Percentiles rank a stretch among this genome's conserved stretches.
These are phyloP conservation scores for Saccostrea echinata DNA, from an alignment of 1,140 invertebrate species.

Conservation along the genomic window DNA sequence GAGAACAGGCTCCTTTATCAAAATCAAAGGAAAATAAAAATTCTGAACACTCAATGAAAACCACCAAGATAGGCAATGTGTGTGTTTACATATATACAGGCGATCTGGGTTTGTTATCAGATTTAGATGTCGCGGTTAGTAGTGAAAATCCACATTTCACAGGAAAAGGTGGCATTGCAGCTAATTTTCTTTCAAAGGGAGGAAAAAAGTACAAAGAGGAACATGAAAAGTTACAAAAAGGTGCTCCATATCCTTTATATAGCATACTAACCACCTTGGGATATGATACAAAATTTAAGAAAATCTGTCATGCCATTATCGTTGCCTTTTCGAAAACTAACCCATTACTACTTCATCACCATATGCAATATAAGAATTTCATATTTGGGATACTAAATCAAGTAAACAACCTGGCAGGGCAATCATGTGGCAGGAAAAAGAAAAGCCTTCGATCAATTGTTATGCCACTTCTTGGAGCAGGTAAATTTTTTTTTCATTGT, in stretches of 20 bases:
- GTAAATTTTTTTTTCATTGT: not conserved
- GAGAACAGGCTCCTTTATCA: not conserved
- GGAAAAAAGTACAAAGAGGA: conserved; percentile 23
- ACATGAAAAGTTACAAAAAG: not conserved
- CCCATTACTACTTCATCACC: not conserved
- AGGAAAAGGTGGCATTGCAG: conserved; percentile 9
- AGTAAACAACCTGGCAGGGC: not conserved
- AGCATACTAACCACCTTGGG: not conserved
- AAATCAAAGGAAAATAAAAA: not conserved
- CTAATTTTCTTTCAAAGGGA: not conserved
- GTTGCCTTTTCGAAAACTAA: not conserved
- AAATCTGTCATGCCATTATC: conserved; percentile 8
- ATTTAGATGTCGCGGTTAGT: conserved; percentile 32
- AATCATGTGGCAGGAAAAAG: not conserved
- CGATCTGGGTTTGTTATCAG: conserved; percentile 4
- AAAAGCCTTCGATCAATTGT: not conserved
- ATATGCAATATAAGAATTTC: not conserved
- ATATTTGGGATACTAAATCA: not conserved
- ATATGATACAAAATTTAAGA: not conserved
- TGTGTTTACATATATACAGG: conserved; percentile 28
- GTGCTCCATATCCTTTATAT: not conserved
- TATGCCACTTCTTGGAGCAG: conserved; percentile 19
- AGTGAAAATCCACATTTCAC: not conserved
- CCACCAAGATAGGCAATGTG: not conserved
- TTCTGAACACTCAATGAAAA: not conserved